These are phyloP conservation scores for Belgica antarctica DNA, from an alignment of 2,888 invertebrate species.

Conservation along the genomic window DNA sequence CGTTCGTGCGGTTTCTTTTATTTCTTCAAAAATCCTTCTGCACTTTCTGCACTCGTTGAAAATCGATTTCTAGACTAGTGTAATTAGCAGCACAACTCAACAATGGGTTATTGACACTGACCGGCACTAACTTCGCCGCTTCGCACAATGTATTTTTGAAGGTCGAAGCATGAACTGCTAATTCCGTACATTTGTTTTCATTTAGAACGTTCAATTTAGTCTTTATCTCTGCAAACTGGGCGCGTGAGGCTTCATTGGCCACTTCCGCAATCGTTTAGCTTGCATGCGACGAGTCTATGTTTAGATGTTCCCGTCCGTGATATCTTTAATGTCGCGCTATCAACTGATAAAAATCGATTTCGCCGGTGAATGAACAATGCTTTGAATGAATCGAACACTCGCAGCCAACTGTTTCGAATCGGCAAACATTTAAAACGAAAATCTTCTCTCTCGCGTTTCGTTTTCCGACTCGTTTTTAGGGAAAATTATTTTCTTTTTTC, in stretches of 20 bases:
- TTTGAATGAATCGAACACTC: constrained; percentile 32
- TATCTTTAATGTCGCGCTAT: neutral
- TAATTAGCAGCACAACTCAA: constrained; percentile 32
- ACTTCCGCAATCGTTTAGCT: constrained; percentile 35
- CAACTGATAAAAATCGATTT: neutral
- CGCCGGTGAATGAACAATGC: constrained; percentile 26
- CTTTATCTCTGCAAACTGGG: constrained; percentile 4
- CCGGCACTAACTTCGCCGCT: constrained; percentile 29
- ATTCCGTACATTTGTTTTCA: constrained; percentile 13
- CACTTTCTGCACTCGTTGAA: neutral
- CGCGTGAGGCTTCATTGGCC: constrained; percentile 21
- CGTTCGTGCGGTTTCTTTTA: neutral
- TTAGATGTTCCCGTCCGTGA: neutral
- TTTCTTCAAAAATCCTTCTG: neutral
- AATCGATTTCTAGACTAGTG: neutral
- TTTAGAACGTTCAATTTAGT: neutral
- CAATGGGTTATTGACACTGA: constrained; percentile 38
- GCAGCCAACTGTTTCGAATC: constrained; percentile 34
- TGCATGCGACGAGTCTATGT: neutral
- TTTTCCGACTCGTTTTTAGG: constrained; percentile 25
- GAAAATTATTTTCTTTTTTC: constrained; percentile 10
- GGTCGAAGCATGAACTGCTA: neutral
- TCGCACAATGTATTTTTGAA: neutral
- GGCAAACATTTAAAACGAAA: constrained; percentile 29
- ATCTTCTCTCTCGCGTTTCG: constrained; percentile 24